Evolutionary conservation across 1,140 invertebrate genomes (phyloP).

Genomic region (Aphis gossypii): DNA sequence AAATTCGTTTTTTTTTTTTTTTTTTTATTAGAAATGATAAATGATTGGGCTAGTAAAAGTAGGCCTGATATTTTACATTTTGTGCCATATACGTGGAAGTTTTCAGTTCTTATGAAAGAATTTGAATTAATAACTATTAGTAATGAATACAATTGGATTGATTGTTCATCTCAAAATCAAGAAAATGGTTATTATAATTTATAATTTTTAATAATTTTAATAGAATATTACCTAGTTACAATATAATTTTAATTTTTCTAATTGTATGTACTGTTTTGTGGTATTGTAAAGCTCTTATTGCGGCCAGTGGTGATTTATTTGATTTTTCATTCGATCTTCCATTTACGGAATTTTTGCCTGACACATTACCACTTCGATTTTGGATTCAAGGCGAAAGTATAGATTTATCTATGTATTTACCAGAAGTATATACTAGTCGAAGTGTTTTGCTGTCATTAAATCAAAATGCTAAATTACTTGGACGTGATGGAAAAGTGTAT

Average conservation of each 20-base stretch:
- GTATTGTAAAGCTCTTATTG: conserved; percentile 75
- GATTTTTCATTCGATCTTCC: conserved; percentile 92
- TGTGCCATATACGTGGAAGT: conserved; percentile 96
- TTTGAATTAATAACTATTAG: conserved; percentile 94
- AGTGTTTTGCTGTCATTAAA: conserved; percentile 84
- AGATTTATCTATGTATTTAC: conserved; percentile 87
- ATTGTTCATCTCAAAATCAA: conserved; percentile 92
- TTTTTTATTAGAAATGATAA: conserved; percentile 78
- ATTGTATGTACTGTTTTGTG: conserved; percentile 51
- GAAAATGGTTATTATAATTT: conserved; percentile 75
- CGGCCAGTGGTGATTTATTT: conserved; percentile 90
- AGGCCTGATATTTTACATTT: conserved; percentile 92
- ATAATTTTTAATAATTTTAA: not conserved
- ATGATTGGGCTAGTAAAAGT: conserved; percentile 93
- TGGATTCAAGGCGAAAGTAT: conserved; percentile 94
- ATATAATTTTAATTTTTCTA: conserved; percentile 59
- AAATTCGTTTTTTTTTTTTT: conserved; percentile 48
- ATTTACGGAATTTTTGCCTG: conserved; percentile 89
- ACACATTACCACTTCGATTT: conserved; percentile 85
- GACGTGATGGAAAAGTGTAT: conserved; percentile 73
- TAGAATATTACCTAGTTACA: not conserved
- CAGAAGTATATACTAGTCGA: conserved; percentile 88
- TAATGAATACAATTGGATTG: conserved; percentile 99
- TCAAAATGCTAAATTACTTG: conserved; percentile 85
- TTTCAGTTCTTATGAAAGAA: conserved; percentile 89